Evolutionary conservation across 2,888 invertebrate species (phyloP), one percentile per base, ranked within the genome.

Genomic region (Taphrorychus bicolor): DNA sequence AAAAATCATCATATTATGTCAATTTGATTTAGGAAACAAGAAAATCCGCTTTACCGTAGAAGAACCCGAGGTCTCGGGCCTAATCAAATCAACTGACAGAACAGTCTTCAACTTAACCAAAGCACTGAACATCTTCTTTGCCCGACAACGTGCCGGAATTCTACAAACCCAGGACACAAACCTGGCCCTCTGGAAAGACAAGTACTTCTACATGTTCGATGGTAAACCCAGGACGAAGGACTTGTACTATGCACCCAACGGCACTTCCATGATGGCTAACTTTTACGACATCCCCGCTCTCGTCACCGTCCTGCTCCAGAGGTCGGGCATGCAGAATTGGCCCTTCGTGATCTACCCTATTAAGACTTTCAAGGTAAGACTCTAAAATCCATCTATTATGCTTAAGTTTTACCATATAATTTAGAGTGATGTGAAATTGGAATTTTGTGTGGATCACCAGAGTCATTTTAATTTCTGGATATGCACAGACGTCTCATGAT

Each of bases 161-260:
- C 76, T 88, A 1, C 78, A 80, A 69, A 80, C 82, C 0, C 73
- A 78, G 16, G 75, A 77, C n/a, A 59, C 78, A 5, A 85, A 85
- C 76, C 76, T 87, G 11, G 83, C 84, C 0, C 84, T 88, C 71
- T 87, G 87, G 89, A 88, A 85, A 61, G 76, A 78, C 70, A 86
- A 86, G 72, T 84, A 85, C 69, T 89, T 82, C 76, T 88, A 87
- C 69, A 84, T 90, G 71, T 90, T 89, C 74, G 90, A 90, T 77
- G 87, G 88, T 0, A 86, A 83, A 16, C 86, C 87, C 0, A 81
- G 88, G 73, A 85, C 85, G 52, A 81, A 84, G 0, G 83, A 84
- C 72, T 83, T 86, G 0, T 85, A 81, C 71, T 82, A 85, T 0
- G 85, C 86, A 70, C 84, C 80, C 24, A 75, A 82, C 0, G 89